Conservation (phyloP, 2,888 invertebrate genomes). For the Plutella xylostella region DNA sequence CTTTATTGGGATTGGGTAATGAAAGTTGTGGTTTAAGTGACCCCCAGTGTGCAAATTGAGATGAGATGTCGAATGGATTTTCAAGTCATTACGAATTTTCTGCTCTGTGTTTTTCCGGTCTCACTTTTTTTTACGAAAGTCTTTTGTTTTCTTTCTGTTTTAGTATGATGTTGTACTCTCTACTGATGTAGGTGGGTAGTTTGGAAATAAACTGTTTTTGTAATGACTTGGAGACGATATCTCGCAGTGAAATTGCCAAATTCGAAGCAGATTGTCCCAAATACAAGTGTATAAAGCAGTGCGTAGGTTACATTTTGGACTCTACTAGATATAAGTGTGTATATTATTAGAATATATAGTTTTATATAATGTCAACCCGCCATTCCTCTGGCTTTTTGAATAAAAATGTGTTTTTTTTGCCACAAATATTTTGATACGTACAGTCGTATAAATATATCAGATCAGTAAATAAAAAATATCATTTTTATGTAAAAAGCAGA, state of each 20-base stretch:
- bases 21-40: neutral
- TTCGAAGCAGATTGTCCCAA: slow-evolving; percentile 9
- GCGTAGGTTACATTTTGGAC: slow-evolving; percentile 46
- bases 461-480: slow-evolving; percentile 1
- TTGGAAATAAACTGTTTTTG: neutral
- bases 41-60: neutral
- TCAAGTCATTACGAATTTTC: neutral
- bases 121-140: neutral
- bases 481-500: neutral
- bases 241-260: neutral
- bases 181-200: neutral
- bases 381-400: slow-evolving; percentile 6
- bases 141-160: neutral
- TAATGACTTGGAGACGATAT: neutral
- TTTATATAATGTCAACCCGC: slow-evolving; percentile 25
- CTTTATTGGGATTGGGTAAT: neutral
- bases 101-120: neutral
- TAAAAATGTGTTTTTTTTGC: neutral
- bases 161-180: neutral
- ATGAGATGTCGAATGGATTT: no score
- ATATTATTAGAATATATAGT: slow-evolving; percentile 41
- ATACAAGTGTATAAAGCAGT: slow-evolving; percentile 26
- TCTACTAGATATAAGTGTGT: slow-evolving; percentile 32
- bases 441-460: neutral
- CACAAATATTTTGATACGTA: neutral